phyloP scores from a whole-genome alignment of 2,113 vertebrate genomes.

The Protobothrops flavoviridis region DNA sequence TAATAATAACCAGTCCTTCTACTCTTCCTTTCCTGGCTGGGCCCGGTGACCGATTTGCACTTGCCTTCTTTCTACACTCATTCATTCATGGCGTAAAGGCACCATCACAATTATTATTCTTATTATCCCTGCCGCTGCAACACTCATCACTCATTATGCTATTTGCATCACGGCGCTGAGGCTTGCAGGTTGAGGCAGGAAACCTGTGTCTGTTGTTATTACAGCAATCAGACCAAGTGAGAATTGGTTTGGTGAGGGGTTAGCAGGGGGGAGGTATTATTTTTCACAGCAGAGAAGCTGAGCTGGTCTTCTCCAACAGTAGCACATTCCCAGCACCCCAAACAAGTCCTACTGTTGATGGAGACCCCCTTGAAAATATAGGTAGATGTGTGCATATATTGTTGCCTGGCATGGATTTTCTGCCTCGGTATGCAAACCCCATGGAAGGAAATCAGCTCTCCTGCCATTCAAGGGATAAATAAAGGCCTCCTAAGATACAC shows the following conservation, averaged over 20 bases:
- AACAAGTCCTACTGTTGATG: slow-evolving; percentile 16
- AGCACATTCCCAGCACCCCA: not conserved
- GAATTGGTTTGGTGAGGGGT: slow-evolving; percentile 63
- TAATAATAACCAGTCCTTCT: not conserved
- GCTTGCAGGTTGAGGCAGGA: slow-evolving; percentile 73
- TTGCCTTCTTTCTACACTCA: slow-evolving; percentile 28
- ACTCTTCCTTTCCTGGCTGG: not conserved
- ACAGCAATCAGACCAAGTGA: slow-evolving; percentile 72
- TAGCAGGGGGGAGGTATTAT: slow-evolving; percentile 38
- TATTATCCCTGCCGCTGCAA: slow-evolving; percentile 62
- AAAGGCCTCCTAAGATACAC: no score
- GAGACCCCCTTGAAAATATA: slow-evolving; percentile 28
- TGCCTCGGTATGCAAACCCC: slow-evolving; percentile 56
- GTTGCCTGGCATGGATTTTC: slow-evolving; percentile 56
- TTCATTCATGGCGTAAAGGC: slow-evolving; percentile 70
- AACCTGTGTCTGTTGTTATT: slow-evolving; percentile 68
- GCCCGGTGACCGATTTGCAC: not conserved
- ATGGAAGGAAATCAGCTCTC: no score
- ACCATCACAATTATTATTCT: slow-evolving; percentile 61
- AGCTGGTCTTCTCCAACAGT: slow-evolving; percentile 42
- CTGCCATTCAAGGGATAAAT: no score
- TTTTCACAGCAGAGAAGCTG: slow-evolving; percentile 54
- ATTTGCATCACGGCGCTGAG: slow-evolving; percentile 69
- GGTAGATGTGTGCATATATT: fast-evolving
- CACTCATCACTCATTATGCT: slow-evolving; percentile 70